These are phyloP conservation scores for Choreutis nemorana DNA, from an alignment of 2,888 invertebrate genomes.

Conservation along the genomic window DNA sequence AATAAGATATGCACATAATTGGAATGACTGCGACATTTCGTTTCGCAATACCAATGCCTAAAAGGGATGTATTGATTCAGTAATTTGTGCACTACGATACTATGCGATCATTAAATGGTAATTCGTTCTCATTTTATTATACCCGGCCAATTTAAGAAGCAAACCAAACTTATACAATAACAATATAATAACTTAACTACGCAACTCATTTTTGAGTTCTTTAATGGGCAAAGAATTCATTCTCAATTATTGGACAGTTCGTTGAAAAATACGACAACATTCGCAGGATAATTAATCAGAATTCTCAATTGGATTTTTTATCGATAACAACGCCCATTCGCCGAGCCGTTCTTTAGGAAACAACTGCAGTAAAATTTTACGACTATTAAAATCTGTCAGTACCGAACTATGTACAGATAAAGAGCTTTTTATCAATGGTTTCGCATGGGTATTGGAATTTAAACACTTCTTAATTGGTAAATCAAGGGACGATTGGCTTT, in stretches of 20 bases:
- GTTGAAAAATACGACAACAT: constrained; percentile 16
- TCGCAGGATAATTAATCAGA: constrained; percentile 10
- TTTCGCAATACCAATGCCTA: constrained; percentile 20
- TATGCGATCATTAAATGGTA: constrained; percentile 23
- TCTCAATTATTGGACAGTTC: constrained; percentile 28
- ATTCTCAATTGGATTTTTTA: constrained; percentile 8
- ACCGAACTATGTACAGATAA: constrained; percentile 2
- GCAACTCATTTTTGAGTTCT: constrained; percentile 22
- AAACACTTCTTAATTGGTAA: constrained; percentile 14
- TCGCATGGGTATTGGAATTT: too few relatives aligned
- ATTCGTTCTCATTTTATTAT: constrained; percentile 20
- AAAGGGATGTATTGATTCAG: constrained; percentile 13
- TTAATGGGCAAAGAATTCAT: constrained; percentile 39
- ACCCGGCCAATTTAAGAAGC: constrained; percentile 20
- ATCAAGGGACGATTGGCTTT: constrained; percentile 12
- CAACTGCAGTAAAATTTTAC: constrained; percentile 8
- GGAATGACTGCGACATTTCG: constrained; percentile 15
- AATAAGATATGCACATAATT: constrained; percentile 9
- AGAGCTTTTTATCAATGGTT: too few relatives aligned
- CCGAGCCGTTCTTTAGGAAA: constrained; percentile 6
- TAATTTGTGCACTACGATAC: constrained; percentile 23
- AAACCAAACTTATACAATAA: constrained; percentile 27
- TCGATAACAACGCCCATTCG: constrained; percentile 6
- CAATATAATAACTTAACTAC: constrained; percentile 54
- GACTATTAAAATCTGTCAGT: constrained; percentile 8